Evolutionary conservation across 2,113 vertebrate genomes (phyloP).

Genomic region (Cathartes aura): DNA sequence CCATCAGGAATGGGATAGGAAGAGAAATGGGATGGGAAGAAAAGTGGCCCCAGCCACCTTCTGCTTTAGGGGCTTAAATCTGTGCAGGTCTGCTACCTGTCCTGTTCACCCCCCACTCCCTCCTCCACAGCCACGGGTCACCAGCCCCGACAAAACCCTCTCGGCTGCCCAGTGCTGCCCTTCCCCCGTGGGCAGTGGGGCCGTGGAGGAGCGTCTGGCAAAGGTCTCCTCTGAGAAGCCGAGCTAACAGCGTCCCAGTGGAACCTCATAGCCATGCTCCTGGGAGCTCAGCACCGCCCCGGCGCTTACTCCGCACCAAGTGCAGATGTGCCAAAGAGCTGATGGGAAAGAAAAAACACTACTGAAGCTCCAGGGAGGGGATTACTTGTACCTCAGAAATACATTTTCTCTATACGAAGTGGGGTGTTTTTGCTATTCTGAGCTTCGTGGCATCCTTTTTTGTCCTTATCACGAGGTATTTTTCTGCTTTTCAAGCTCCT

Average conservation of each 20-base stretch:
- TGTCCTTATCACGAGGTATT: background rate
- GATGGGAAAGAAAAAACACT: background rate
- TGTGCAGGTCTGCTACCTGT: background rate
- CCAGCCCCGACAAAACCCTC: fast-evolving
- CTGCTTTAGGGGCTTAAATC: background rate
- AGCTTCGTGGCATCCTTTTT: background rate
- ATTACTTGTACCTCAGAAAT: background rate
- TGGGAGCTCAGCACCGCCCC: background rate
- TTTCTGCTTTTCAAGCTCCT: background rate
- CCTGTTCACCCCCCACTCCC: background rate
- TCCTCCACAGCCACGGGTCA: background rate
- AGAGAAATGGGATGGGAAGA: background rate
- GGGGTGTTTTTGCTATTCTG: background rate
- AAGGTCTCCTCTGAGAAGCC: background rate
- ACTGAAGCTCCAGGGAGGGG: background rate
- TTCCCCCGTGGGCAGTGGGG: background rate
- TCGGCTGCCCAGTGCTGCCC: background rate
- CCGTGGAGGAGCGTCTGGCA: background rate
- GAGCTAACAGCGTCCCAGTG: fast-evolving
- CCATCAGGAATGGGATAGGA: too few species aligned
- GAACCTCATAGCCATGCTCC: fast-evolving
- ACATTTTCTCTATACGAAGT: background rate
- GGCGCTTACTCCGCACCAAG: fast-evolving
- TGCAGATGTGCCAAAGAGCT: background rate
- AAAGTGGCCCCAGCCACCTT: background rate